Evolutionary conservation across 1,140 invertebrate genomes (phyloP), one percentile per base, ranked within the genome.

Genomic region (Drosophila guanche): DNA sequence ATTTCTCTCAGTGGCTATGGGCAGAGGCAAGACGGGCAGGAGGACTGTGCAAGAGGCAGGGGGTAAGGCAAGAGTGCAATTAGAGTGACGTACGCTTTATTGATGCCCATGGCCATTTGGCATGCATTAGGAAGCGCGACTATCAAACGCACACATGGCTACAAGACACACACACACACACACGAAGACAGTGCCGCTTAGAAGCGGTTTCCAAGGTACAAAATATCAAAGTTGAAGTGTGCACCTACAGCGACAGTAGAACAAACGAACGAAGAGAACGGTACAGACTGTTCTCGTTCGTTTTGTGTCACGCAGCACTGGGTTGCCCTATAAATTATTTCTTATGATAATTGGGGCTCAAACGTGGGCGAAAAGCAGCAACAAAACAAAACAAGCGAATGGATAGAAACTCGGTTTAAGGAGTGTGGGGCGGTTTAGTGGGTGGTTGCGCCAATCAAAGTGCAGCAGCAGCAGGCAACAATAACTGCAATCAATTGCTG

Each of bases 141-240:
- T 23, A 29, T 14, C 14, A 29, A 8, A 22, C 51, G 40, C 54
- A 70, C 65, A 71, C 55, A 45, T 33, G 8, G 2, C 8, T 2
- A 33, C 7, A 29, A 42, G 23, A 55, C 20, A 62, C 27, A 42
- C 33, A 67, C n/a, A 37, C n/a, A 51, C 27, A 45, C 20, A 25
- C 10, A 37, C 16, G 27, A 25, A 55, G 50, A 33, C 40, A 67
- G 14, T 10, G 23, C 33, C 29, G 55, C 62, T 55, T 47, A 29
- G 62, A 58, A 50, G 52, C 63, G 75, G 77, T 65, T 74, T 73
- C 61, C 73, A 85, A 85, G 83, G 81, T 81, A 77, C 3, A 81
- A 73, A 85, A 85, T 85, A 80, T 86, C 81, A 86, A 86, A 86
- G 77, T 86, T 86, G 77, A 86, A 86, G 74, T 86, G 81, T 72